Evolutionary conservation across 2,888 invertebrate genomes (phyloP), one percentile per base, ranked within the genome.

Genomic region (Drosophila melanosoma): DNA sequence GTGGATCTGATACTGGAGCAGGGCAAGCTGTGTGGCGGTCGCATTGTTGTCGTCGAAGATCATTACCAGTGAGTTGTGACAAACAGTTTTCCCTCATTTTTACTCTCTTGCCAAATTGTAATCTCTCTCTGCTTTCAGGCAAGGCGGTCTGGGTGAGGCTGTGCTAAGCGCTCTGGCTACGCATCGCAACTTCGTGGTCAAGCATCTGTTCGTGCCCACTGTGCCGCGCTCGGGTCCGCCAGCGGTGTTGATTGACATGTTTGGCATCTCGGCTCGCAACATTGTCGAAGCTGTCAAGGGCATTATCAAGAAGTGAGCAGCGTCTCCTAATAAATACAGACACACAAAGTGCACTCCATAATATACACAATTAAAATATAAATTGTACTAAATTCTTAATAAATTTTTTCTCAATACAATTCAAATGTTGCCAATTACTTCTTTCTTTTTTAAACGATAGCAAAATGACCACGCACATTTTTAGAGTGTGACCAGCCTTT

Each of bases 161-260:
- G 99, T 99, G 11, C 92, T 96, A 17, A 95, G 96, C 0, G 98
- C 97, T 10, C 94, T 98, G 69, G 95, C 97, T 2, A 93, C 95
- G 81, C 95, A 96, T 87, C 95, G 95, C 3, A 95, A 96, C 91
- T 94, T 97, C 59, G 90, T 95, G 2, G 95, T 98, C 63, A 96
- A 95, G 90, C 96, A 96, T 91, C 93, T 99, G 79, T 98, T 95
- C 79, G 98, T 99, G 35, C 94, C 94, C 11, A 95, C 94, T 38
- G 95, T 99, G 32, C 99, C 99, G 17, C 96, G 99, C 78, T 99
- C 99, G 45, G 99, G 99, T 1, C 97, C 98, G 73, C 96, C 99
- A 36, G 94, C 94, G 38, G 97, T 95, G 4, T 95, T 99, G 62
- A 94, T 99, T 71, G 97, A 98, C 83, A 95, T 95, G 93, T 99